These are phyloP conservation scores for Umimayanthus chanpuru DNA, from an alignment of 92 coral and sea anemone species.

Conservation along the genomic window DNA sequence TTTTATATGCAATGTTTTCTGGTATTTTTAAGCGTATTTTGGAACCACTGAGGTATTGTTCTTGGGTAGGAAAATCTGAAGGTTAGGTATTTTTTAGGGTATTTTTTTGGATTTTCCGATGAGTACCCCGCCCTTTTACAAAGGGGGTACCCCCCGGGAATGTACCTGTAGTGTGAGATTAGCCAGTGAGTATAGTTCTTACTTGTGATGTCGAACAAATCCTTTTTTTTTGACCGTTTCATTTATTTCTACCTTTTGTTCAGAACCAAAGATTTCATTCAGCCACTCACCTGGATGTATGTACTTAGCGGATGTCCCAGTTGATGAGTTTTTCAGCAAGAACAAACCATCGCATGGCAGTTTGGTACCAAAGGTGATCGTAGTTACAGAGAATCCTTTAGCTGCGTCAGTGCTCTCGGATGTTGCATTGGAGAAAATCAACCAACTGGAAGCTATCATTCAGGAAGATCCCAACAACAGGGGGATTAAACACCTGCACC, in stretches of 20 bases:
- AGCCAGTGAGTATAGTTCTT: conserved; percentile 26
- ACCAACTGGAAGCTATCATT: conserved; percentile 58
- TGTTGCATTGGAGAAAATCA: conserved; percentile 51
- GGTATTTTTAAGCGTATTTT: too few species aligned
- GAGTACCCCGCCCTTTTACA: too few species aligned
- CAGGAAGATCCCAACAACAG: conserved; percentile 81
- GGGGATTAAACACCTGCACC: conserved; percentile 68
- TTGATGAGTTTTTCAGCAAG: conserved; percentile 50
- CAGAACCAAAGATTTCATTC: conserved; percentile 65
- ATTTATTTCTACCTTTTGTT: background rate
- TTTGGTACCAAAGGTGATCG: conserved; percentile 60
- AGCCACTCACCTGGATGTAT: conserved; percentile 75
- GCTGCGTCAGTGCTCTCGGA: conserved; percentile 78
- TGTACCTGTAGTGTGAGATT: background rate
- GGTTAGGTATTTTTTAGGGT: too few species aligned
- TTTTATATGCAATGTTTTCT: too few species aligned
- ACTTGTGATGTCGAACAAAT: conserved; percentile 21
- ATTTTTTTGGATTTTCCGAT: too few species aligned
- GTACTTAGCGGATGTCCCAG: conserved; percentile 61
- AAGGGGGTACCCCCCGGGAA: too few species aligned
- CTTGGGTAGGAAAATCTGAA: too few species aligned
- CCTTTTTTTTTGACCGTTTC: background rate
- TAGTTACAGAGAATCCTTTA: conserved; percentile 63
- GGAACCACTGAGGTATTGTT: too few species aligned
- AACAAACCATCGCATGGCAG: conserved; percentile 55